Percentiles rank a stretch among this genome's conserved stretches.
phyloP scores from a whole-genome alignment of 2,888 invertebrate species.

The Apoda limacodes region DNA sequence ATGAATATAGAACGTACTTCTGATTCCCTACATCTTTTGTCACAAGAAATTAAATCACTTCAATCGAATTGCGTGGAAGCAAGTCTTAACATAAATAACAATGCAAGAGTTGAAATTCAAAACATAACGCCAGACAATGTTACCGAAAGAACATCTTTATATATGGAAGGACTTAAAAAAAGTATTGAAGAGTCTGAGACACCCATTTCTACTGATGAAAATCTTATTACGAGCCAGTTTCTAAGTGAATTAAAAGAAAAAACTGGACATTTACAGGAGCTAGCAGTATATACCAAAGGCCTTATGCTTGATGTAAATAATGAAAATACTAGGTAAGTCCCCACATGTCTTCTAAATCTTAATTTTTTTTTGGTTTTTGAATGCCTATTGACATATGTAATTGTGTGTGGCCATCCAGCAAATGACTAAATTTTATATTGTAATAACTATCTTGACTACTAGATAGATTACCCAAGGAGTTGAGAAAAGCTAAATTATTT shows the following conservation, averaged over 20 bases:
- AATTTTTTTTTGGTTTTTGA: too few species aligned
- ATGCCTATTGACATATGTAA: neutral
- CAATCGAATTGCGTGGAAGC: conserved; percentile 36
- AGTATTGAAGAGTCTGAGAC: conserved; percentile 39
- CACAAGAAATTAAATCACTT: conserved; percentile 37
- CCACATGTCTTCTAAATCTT: conserved; percentile 3
- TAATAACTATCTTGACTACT: too few species aligned
- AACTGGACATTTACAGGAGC: conserved; percentile 37
- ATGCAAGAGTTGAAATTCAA: conserved; percentile 29
- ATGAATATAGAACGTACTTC: conserved; percentile 28
- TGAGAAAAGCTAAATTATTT: too few species aligned
- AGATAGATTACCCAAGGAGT: too few species aligned
- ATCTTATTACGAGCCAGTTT: conserved; percentile 43
- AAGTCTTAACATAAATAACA: conserved; percentile 36
- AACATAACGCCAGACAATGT: conserved; percentile 28
- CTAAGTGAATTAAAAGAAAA: conserved; percentile 42
- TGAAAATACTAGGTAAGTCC: conserved; percentile 45
- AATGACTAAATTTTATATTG: too few species aligned
- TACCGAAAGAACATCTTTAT: conserved; percentile 30
- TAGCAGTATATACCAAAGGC: conserved; percentile 41
- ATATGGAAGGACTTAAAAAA: conserved; percentile 37
- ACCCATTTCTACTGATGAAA: conserved; percentile 35
- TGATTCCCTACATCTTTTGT: conserved; percentile 32
- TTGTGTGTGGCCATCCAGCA: neutral
- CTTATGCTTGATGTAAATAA: conserved; percentile 39